phyloP scores from a whole-genome alignment of 2,797 vertebrate genomes.

The Parotocinclus haroldoi region DNA sequence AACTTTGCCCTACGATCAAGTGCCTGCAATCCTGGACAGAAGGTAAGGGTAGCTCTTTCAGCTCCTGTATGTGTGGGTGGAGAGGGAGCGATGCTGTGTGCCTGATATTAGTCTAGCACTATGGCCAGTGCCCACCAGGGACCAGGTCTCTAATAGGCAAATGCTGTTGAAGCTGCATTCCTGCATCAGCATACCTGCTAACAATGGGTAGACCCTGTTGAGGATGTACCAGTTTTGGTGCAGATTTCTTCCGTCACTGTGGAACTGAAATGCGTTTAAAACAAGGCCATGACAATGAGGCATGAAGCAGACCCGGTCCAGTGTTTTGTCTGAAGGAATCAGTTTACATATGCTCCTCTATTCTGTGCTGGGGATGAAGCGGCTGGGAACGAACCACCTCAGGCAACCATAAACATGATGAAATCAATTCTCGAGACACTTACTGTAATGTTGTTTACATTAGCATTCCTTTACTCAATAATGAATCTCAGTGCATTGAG shows the following conservation, averaged over 20 bases:
- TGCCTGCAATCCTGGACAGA: slow-evolving; percentile 76
- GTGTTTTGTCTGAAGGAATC: slow-evolving; percentile 60
- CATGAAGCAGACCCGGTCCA: slow-evolving; percentile 38
- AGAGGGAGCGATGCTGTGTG: slow-evolving; percentile 45
- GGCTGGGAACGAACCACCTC: slow-evolving; percentile 25
- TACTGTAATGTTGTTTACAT: slow-evolving; percentile 38
- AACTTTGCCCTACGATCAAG: slow-evolving; percentile 69
- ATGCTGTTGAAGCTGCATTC: slow-evolving; percentile 34
- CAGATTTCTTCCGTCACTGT: slow-evolving; percentile 47
- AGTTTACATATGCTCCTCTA: slow-evolving; percentile 72
- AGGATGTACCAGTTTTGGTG: slow-evolving; percentile 52
- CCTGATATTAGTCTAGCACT: slow-evolving; percentile 46
- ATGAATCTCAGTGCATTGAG: too few species aligned
- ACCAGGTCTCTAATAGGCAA: slow-evolving; percentile 28
- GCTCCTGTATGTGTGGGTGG: slow-evolving; percentile 26
- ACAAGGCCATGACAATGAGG: slow-evolving; percentile 60
- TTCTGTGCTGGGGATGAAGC: slow-evolving; percentile 44
- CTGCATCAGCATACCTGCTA: slow-evolving; percentile 23
- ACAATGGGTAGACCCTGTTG: slow-evolving; percentile 44
- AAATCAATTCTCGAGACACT: neutral
- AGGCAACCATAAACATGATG: slow-evolving; percentile 14
- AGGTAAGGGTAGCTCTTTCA: slow-evolving; percentile 64
- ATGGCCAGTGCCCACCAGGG: slow-evolving; percentile 38
- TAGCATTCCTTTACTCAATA: slow-evolving; percentile 19
- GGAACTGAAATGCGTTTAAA: slow-evolving; percentile 49